Evolutionary conservation across 2,888 invertebrate species (phyloP), one percentile per base, ranked within the genome.

Genomic region (Quadroppia sp.): DNA sequence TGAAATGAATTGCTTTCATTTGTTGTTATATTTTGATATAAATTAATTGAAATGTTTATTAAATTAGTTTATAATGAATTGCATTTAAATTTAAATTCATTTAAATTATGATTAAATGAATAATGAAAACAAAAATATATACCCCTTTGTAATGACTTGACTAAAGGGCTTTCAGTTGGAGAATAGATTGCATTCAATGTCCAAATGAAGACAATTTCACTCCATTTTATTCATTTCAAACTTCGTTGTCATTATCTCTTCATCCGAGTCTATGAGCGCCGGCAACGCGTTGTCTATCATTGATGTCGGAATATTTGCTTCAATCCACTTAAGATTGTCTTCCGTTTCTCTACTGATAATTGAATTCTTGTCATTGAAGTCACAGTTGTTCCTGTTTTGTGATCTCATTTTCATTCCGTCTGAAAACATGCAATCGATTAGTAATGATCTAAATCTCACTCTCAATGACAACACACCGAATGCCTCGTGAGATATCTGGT

Each of bases 191-290:
- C 15, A 50, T 50, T 50, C 6, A 20, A 50, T n/a, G 20, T 20
- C 6, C n/a, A 50, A 50, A 50, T 7, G 6, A 53, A 23, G 30
- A 17, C 2, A 61, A 61, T 17, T 59, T 81, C 83, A 92, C 85
- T 92, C 91, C 91, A 92, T 92, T 84, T 92, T 92, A 71, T 90
- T 91, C 77, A 91, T 89, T 85, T 92, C 92, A 82, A 92, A 92
- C 83, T 90, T 89, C 1, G 91, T 90, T 79, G 88, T 90, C 79
- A 91, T 88, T 72, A 92, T 87, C 84, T 92, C 92, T 80, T 92
- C 92, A 80, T 89, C 89, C 0, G 89, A 89, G 86, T 92, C 85
- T 81, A 92, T 82, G 81, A 91, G 74, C 72, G 76, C 82, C 79
- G 88, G 84, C 82, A 89, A 78, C 80, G 90, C 82, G 20, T 78